Evolutionary conservation across 2,888 invertebrate genomes (phyloP), one percentile per base, ranked within the genome.

Genomic region (Diplolepis rosae): DNA sequence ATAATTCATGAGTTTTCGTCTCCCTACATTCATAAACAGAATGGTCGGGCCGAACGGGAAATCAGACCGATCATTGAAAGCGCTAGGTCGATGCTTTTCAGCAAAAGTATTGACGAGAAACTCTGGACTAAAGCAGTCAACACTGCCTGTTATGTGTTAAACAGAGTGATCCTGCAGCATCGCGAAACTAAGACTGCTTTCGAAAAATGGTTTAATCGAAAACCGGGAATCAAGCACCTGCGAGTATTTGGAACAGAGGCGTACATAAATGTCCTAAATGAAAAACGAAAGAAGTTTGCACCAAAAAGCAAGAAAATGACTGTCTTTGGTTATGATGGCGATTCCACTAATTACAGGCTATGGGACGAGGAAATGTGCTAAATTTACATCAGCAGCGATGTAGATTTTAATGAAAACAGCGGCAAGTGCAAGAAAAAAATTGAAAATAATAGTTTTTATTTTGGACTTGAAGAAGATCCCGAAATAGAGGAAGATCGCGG

Each of bases 41-140:
- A n/a, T n/a, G n/a, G n/a, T n/a, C n/a, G n/a, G n/a, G n/a, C n/a
- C n/a, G 70, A 73, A 32, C 50, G 68, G 18, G 68, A 68, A 28
- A 24, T 39, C 4, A 13, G 68, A 22, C 22, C 73, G n/a, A 42
- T 73, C 9, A 39, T 68, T 0, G 70, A 73, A 22, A 48, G 73
- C 45, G 70, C 70, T 3, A 15, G 70, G 11, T 22, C 54, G 6
- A 70, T 73, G 73, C 54, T 73, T 1, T 11, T 61, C 5, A 18
- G 13, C 42, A 56, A n/a, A 7, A 22, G 35, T 1, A 2, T 72
- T 5, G 13, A 68, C 13, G 0, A 15, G 15, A 51, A 56, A 13
- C 72, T 81, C 13, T 86, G 84, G 84, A 77, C 79, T 2, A 84
- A 85, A 70, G 45, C 45, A 15, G 15, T 45, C 15, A 45, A 45